Base-by-base conservation (phyloP, 2,113 vertebrate species). In the Lonchura striata region DNA sequence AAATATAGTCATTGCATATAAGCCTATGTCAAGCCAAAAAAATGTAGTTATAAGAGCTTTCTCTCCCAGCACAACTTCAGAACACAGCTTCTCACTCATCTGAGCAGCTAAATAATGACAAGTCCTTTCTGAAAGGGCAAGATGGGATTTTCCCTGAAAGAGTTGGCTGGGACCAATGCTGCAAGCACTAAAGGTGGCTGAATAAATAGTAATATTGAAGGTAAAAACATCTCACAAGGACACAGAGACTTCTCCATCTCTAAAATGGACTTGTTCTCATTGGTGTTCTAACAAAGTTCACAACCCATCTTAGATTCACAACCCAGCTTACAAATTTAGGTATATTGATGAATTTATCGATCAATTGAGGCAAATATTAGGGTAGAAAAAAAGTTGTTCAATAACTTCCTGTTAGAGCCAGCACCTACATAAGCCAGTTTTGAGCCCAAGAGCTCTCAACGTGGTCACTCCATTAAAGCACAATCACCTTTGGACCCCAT, bases 401-500 rank as follows among this genome's bases (percentile, higher is more conserved):
- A 1, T 39, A 66, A 20, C 16, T 76, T 76, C 54, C 49, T 54
- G 8, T 11, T 15, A 61, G 50, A 54, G n/a, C 17, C 54, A 84
- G 86, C 39, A 65, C 10, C 8, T 21, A 28, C 35, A 41, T 4
- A 33, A 91, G 35, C 6, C 52, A 71, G 7, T n/a, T 89, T 57
- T 49, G 50, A 84, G 54, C 25, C 47, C 3, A 25, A 70, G 42
- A 70, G 12, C 23, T 72, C 53, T 56, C 46, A 14, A 0, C 0
- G 4, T 30, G 54, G 33, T 49, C 68, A 35, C 27, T 15, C 21
- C 5, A 41, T 31, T 37, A 39, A 50, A 96, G 35, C 15, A 56
- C 12, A 80, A 71, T 98, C 98, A 99, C 99, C 99, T 99, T 94
- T 99, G 99, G 49, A 99, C 46, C 39, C 98, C 98, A 15, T 94